These are phyloP conservation scores for Heterodera carotae DNA, from an alignment of 1,140 invertebrate species.

Conservation along the genomic window DNA sequence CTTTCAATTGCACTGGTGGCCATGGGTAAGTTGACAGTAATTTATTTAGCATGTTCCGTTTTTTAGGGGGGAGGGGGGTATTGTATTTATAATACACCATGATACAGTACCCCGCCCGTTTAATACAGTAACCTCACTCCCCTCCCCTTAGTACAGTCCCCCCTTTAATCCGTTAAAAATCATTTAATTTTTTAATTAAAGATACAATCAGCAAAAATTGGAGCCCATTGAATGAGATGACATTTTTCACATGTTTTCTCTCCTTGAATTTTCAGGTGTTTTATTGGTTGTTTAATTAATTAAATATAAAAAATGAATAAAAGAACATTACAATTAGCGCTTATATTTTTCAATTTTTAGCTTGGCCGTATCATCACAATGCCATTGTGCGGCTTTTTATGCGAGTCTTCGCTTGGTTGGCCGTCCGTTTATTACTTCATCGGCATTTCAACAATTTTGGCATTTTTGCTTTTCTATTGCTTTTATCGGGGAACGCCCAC, in stretches of 20 bases:
- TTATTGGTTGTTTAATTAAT: not conserved
- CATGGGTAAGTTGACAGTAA: not conserved
- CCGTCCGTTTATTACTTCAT: slow-evolving; percentile 40
- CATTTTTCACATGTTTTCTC: not conserved
- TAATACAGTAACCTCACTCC: too few species aligned
- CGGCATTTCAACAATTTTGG: too few species aligned
- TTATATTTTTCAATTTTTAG: not conserved
- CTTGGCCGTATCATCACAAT: not conserved
- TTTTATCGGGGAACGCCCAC: too few species aligned
- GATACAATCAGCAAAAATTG: slow-evolving; percentile 10
- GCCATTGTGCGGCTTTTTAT: slow-evolving; percentile 47
- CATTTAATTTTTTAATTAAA: not conserved
- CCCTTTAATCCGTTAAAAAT: not conserved
- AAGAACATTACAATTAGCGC: not conserved
- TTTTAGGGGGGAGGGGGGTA: not conserved
- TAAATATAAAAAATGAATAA: not conserved
- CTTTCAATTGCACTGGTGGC: not conserved
- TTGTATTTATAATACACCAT: too few species aligned
- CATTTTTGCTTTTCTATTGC: too few species aligned
- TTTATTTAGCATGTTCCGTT: too few species aligned
- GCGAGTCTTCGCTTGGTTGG: slow-evolving; percentile 47
- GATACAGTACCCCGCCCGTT: too few species aligned
- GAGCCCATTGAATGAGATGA: slow-evolving; percentile 1
- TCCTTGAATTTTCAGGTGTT: not conserved
- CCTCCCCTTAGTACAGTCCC: too few species aligned